Evolutionary conservation across 1,140 invertebrate species (phyloP), one percentile per base, ranked within the genome.

Genomic region (Aphelenchoides besseyi): DNA sequence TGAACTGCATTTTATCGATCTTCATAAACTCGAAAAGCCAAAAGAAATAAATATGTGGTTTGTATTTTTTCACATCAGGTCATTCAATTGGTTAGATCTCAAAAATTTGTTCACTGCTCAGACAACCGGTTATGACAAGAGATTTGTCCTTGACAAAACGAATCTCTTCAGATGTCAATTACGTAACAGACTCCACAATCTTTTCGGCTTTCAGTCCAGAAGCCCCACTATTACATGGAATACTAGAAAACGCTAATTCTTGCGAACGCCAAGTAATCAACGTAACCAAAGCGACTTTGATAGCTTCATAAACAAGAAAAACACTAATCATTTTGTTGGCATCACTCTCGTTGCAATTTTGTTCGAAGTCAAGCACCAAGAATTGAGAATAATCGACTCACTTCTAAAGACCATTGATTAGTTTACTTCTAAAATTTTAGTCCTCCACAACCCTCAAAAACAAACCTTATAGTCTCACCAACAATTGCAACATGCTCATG

Each of bases 351-450:
- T 59, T 8, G 55, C 5, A 33, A 59, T 59, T 33, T 23, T 23
- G 18, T 59, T 59, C 12, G 55, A 59, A 23, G 55, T 59, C 12
- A 59, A 23, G 18, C 16, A 59, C 26, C 5, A 8, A 8, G 55
- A 59, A 23, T 59, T 59, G 18, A 59, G 23, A 28, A 59, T 33
- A 23, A 59, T 59, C 26, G 55, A 59, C 5, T 23, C 55, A 33
- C 55, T 59, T 5, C 55, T 37, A 12, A 37, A 36, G 12, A 48
- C 30, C 37, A 41, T 41, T 8, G n/a, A 41, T 41, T n/a, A n/a
- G n/a, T n/a, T n/a, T n/a, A n/a, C n/a, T n/a, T n/a, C n/a, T n/a
- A n/a, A n/a, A n/a, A n/a, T n/a, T n/a, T n/a, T n/a, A n/a, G n/a
- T n/a, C n/a, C n/a, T n/a, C n/a, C n/a, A n/a, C n/a, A n/a, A n/a